phyloP scores from a whole-genome alignment of 2,797 vertebrate species.

The Petrocephalus sullivani region DNA sequence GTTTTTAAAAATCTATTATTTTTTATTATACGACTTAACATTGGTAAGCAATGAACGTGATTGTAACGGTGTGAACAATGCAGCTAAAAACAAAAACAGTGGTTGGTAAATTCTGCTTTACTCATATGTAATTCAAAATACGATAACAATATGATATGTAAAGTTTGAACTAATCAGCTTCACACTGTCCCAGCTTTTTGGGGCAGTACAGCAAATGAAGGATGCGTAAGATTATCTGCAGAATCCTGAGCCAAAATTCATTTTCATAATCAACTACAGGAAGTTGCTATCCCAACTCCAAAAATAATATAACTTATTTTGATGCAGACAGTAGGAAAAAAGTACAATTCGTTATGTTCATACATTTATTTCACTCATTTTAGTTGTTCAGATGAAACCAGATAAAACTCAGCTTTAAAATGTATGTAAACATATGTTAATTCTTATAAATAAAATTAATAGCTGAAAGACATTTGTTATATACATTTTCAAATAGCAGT shows the following conservation, averaged over 20 bases:
- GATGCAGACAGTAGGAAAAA: neutral
- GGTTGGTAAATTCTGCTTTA: neutral
- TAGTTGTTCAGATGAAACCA: slow-evolving; percentile 10
- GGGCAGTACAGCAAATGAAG: neutral
- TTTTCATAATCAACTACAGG: neutral
- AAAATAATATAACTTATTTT: neutral
- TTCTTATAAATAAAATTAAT: slow-evolving; percentile 25
- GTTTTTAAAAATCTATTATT: no score
- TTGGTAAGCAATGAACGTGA: no score
- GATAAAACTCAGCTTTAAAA: slow-evolving; percentile 14
- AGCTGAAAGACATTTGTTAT: slow-evolving; percentile 18
- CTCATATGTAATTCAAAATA: neutral
- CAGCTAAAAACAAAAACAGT: neutral
- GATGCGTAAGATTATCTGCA: neutral
- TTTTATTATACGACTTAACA: no score
- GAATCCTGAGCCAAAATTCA: neutral
- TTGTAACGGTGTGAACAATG: neutral
- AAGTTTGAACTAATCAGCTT: neutral
- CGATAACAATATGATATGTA: neutral
- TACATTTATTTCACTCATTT: slow-evolving; percentile 22
- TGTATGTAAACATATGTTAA: slow-evolving; percentile 16
- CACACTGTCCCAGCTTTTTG: neutral
- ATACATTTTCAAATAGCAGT: slow-evolving; percentile 9
- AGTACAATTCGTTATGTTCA: neutral
- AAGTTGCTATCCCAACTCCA: neutral